phyloP scores from a whole-genome alignment of 2,888 invertebrate species.

The Drosophila parthenogenetica region DNA sequence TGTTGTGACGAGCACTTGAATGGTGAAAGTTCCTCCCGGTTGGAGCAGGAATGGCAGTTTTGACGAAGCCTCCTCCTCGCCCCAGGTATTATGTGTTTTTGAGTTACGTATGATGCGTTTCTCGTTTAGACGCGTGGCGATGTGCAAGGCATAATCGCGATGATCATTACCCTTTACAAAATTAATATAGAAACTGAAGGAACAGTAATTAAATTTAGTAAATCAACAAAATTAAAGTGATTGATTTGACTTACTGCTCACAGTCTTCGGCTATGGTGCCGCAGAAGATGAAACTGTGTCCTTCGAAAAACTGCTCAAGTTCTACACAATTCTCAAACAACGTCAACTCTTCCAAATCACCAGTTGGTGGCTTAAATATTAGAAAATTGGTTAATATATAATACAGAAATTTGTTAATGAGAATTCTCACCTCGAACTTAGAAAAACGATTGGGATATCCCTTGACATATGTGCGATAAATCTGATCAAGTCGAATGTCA shows the following conservation, averaged over 20 bases:
- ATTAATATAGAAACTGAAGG: conserved; percentile 15
- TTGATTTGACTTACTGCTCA: conserved; percentile 33
- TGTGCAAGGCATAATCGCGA: conserved; percentile 32
- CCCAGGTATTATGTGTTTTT: conserved; percentile 87
- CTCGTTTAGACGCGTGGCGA: conserved; percentile 83
- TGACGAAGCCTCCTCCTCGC: conserved; percentile 88
- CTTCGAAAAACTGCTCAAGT: conserved; percentile 27
- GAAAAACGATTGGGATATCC: conserved; percentile 80
- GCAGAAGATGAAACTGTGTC: conserved; percentile 36
- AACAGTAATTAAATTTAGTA: background rate
- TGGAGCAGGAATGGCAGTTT: conserved; percentile 16
- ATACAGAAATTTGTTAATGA: background rate
- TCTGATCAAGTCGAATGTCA: conserved; percentile 86
- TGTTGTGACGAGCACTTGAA: conserved; percentile 87
- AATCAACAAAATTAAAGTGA: background rate
- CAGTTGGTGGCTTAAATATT: conserved; percentile 15
- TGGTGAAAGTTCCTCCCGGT: conserved; percentile 44
- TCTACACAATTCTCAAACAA: background rate
- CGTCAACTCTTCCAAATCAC: conserved; percentile 1
- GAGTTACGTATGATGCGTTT: conserved; percentile 24
- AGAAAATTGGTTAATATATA: background rate
- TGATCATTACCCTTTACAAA: conserved; percentile 4
- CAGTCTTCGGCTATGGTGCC: conserved; percentile 25
- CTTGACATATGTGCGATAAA: conserved; percentile 83
- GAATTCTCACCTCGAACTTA: conserved; percentile 59